Base-by-base conservation (phyloP, 2,113 vertebrate species). In the Probosciger aterrimus region DNA sequence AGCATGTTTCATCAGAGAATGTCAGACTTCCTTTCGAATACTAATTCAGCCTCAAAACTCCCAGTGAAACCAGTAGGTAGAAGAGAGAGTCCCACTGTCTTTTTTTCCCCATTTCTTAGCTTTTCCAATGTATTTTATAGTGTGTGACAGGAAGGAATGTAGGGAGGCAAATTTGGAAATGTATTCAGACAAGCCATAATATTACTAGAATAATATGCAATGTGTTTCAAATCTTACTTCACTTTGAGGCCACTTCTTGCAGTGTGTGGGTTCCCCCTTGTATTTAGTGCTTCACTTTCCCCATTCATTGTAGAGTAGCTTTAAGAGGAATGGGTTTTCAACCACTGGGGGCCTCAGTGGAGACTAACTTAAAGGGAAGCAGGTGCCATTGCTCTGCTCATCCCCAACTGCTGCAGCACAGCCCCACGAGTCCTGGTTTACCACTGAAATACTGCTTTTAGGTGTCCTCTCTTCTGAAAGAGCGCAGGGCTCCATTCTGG, bases 11-110 rank as follows among this genome's bases (percentile, higher is more conserved):
- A 55, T 55, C 82, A 90, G 65, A 86, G 85, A 47, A 44, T 47
- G 76, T 92, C 68, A 59, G 76, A 7, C 46, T 93, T 90, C 76
- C 75, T 95, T 94, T 92, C 80, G 93, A 80, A 60, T 81, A 90
- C 7, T 88, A 93, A 94, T 90, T 93, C 8, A 62, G 52, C 80
- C 76, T 91, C 90, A 71, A 84, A 83, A 86, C 60, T 82, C 80
- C 69, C 76, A 50, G 7, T 75, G 86, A 94, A 90, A 52, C 55
- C 39, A 69, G 80, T 14, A 94, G 82, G 75, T 95, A 81, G 57
- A 57, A 86, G 35, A 80, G 43, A 33, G 30, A 55, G 13, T 77
- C 80, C 62, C 73, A 14, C 55, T 86, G 55, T 50, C 80, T 91
- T 67, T 82, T 71, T 67, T 41, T 8, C 12, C 73, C 60, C 35